Base-by-base conservation (phyloP, 1,140 invertebrate genomes). In the Heliconius himera region DNA sequence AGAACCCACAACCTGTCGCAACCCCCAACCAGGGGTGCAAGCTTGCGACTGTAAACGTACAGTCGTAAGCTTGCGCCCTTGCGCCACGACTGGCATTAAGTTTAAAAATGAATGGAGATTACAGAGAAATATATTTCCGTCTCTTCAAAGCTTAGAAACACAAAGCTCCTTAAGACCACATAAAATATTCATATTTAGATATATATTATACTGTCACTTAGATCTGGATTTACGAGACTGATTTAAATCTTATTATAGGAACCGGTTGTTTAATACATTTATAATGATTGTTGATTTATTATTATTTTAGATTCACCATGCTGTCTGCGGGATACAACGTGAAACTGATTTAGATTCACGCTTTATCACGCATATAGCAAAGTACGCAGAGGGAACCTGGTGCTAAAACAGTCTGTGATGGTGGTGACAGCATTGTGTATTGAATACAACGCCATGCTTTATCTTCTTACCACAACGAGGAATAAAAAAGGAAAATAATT, bases 181-280 rank as follows among this genome's bases (percentile, higher is more conserved):
- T 66, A 73, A 78, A 72, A 70, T 74, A 74, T 74, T 74, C 54
- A 60, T 72, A 78, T 78, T 74, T 78, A 70, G 33, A 36, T 36
- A 6, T 36, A 6, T 36, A 36, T 36, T 73, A 29, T 49, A 78
- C 60, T 73, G 77, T 66, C 77, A 78, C 72, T 13, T 49, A 41
- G 36, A 66, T 74, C 54, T 54, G 18, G 77, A 78, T 78, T 74
- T 66, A 70, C n/a, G 60, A 29, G 60, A 66, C 22, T 29, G 8
- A 56, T 66, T 66, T n/a, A 66, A 66, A 66, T 66, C 60, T 66
- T 66, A 66, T 66, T 66, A 66, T 66, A 66, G 60, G 11, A 60
- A 66, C 60, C 26, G 60, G 60, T 66, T 66, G 60, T 66, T 29
- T 29, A 5, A 29, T 66, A 66, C 60, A 29, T 66, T 66, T 66